Conservation (phyloP, 2,113 vertebrate species). For the Numida meleagris region DNA sequence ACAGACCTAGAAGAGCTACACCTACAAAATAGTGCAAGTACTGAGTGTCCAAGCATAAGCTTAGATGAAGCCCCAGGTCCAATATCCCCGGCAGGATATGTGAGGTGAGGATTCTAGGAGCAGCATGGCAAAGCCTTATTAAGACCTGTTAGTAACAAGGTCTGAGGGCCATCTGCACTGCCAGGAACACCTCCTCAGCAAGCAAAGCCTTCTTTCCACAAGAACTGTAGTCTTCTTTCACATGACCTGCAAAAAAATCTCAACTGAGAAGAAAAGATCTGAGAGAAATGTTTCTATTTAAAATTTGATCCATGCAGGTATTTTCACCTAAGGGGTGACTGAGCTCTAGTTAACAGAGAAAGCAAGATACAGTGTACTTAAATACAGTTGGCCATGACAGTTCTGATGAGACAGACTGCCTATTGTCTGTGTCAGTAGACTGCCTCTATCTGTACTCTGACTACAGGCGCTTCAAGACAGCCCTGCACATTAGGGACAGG, state of each 20-base stretch:
- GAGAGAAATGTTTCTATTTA: neutral
- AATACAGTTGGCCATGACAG: accelerated
- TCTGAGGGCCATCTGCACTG: neutral
- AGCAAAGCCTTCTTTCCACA: neutral
- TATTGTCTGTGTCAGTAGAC: too few species aligned
- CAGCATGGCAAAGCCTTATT: neutral
- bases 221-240: neutral
- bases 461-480: neutral
- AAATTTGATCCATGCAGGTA: neutral
- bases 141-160: neutral
- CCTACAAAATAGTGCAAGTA: neutral
- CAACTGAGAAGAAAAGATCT: neutral
- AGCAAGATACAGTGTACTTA: accelerated
- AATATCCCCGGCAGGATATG: neutral
- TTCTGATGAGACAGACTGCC: neutral
- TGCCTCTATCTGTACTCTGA: too few species aligned
- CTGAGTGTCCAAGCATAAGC: neutral
- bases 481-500: neutral
- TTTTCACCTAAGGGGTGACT: neutral
- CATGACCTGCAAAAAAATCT: too few species aligned
- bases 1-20: neutral
- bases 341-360: neutral
- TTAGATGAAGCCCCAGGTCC: neutral
- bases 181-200: neutral
- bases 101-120: neutral